Evolutionary conservation across 2,888 invertebrate species (phyloP).

Genomic region (Polydrusus pterygomalis): DNA sequence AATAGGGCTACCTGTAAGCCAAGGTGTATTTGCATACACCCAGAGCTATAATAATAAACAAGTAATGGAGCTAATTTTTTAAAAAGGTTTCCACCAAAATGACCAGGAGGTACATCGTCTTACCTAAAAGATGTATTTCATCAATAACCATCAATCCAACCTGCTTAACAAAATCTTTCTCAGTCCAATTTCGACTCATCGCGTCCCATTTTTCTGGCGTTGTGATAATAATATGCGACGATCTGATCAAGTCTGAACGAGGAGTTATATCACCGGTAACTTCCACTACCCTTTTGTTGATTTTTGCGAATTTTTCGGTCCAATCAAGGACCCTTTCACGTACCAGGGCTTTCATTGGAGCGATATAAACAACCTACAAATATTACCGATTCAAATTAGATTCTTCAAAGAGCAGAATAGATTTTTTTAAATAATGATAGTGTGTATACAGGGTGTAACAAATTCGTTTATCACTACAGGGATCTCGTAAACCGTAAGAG

Average conservation of each 20-base stretch:
- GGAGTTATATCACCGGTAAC: conserved; percentile 96
- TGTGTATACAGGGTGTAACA: too few species aligned
- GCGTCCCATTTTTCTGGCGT: conserved; percentile 99
- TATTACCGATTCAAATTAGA: not conserved
- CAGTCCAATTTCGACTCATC: conserved; percentile 98
- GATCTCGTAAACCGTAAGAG: too few species aligned
- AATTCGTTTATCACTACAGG: too few species aligned
- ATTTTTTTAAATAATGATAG: too few species aligned
- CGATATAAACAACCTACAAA: conserved; percentile 93
- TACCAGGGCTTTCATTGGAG: conserved; percentile 97
- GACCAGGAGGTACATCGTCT: not conserved
- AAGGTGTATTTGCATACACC: too few species aligned
- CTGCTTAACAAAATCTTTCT: conserved; percentile 92
- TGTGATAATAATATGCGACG: conserved; percentile 95
- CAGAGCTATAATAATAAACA: too few species aligned
- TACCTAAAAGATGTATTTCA: conserved; percentile 96
- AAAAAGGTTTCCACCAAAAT: too few species aligned
- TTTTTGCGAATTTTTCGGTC: conserved; percentile 83
- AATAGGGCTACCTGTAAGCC: too few species aligned
- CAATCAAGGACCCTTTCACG: conserved; percentile 97
- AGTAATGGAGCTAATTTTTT: too few species aligned
- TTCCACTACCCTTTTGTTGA: conserved; percentile 92
- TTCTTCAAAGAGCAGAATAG: too few species aligned
- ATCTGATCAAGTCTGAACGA: conserved; percentile 87
- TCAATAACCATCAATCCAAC: conserved; percentile 96